Base-by-base conservation (phyloP, 92 coral and sea anemone species). In the Porites cylindrica region DNA sequence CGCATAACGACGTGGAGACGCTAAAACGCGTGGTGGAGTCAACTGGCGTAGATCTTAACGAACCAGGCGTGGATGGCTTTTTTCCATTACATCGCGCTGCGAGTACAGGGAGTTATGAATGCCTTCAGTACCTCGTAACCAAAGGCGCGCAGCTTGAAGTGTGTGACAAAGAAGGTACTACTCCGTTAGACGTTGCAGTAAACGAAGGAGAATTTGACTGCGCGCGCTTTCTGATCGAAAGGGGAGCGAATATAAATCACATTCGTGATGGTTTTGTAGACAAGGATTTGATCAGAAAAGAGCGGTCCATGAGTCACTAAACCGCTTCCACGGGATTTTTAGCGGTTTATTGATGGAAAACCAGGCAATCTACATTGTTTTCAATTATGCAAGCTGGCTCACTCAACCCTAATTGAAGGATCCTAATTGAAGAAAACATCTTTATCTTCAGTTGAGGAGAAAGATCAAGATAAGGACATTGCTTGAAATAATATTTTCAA, bases 131-230 rank as follows among this genome's bases (percentile, higher is more conserved):
- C 51, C 91, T 97, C 0, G 90, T 97, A 7, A 87, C 90, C 56
- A 88, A 92, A 50, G 99, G 99, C 12, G 99, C 98, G 12, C 76
- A 65, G n/a, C 91, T 97, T 16, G 93, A 97, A 54, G 98, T 96
- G 8, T 79, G 74, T 20, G 94, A 94, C 78, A 85, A 85, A 60
- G 89, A 94, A n/a, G 99, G 98, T 3, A 70, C 93, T 9, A 91
- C 98, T 1, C 99, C 99, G 7, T 86, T 97, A 7, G 99, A 96
- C 59, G 84, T 88, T 17, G 99, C 99, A 0, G 98, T 95, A 8
- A 61, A 79, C 51, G 99, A 96, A 82, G 99, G 99, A 1, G 96
- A 97, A 51, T 97, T 93, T 69, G 99, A 97, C 66, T 95, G 99
- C 65, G 99, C 99, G 24, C 86, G 86, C 19, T 85, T 70, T 77